Evolutionary conservation across 2,113 vertebrate genomes (phyloP), one percentile per base, ranked within the genome.

Genomic region (Felis chaus): DNA sequence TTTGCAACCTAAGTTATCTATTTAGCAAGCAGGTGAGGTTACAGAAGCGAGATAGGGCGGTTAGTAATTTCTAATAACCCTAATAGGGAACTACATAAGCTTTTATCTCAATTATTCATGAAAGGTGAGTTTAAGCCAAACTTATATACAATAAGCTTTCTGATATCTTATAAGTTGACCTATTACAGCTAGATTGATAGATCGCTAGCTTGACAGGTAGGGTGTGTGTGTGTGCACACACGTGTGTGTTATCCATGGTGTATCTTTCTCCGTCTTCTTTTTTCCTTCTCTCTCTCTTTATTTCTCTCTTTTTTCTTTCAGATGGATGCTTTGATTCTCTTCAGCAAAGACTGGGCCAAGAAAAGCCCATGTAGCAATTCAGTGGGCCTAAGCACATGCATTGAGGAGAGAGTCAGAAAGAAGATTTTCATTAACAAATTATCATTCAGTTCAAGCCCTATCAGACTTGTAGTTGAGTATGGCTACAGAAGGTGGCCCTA

Each of bases 371-470:
- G 29, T 79, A 74, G 50, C 65, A 71, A 25, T 96, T 91, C n/a
- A 83, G 36, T 23, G n/a, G 73, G 48, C n/a, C 19, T 31, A 65
- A 81, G 18, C 21, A 81, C 50, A 65, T 23, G 21, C 8, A 4
- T 5, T 53, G 76, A 87, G 23, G 48, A 81, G 12, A 81, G 7
- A 91, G 63, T 76, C 86, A 63, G 88, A 88, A 83, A 45, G 23
- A 74, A 89, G 79, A 7, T 78, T 96, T 95, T 85, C 31, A 18
- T 73, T 73, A 66, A 96, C 19, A 66, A 85, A 79, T 84, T 89
- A 39, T 48, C 45, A 53, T 29, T 76, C 65, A 31, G 1, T 94
- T 87, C 87, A 57, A 57, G n/a, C 29, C 36, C 10, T 90, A 5
- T 82, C 69, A 88, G 84, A 55, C 6, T 7, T 41, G n/a, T 39